Conservation (phyloP, 2,113 vertebrate genomes). For the Caretta caretta region DNA sequence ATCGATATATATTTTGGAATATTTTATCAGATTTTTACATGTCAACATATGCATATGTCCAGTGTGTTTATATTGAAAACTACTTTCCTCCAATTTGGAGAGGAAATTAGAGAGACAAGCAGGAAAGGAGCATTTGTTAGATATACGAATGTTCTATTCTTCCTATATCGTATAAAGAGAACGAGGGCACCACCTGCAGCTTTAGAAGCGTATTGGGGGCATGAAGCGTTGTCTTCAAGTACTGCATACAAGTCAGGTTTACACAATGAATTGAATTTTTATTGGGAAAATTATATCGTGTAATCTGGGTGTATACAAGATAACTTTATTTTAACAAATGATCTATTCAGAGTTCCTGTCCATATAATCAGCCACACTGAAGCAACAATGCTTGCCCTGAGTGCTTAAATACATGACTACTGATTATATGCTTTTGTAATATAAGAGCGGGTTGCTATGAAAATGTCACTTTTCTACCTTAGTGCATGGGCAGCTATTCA, state of each 20-base stretch:
- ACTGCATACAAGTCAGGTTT: constrained; percentile 10
- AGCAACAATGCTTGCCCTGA: background rate
- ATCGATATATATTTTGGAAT: background rate
- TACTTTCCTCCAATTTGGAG: background rate
- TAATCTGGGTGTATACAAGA: background rate
- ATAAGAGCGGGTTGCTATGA: background rate
- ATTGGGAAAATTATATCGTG: background rate
- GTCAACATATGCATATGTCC: background rate
- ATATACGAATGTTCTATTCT: background rate
- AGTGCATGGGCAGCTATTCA: background rate
- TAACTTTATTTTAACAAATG: background rate
- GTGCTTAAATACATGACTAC: background rate
- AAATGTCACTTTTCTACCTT: background rate
- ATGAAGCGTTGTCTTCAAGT: constrained; percentile 38
- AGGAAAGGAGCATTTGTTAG: background rate
- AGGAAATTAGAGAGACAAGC: background rate
- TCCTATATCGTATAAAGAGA: background rate
- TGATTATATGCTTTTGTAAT: background rate
- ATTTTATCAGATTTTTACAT: background rate
- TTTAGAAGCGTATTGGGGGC: constrained; percentile 11
- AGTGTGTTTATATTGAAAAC: background rate
- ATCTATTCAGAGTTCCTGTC: background rate
- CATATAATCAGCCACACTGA: background rate
- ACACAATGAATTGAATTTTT: background rate
- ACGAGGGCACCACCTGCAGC: constrained; percentile 59